These are phyloP conservation scores for Nemotelus pantherinus DNA, from an alignment of 2,888 invertebrate genomes.

Conservation along the genomic window DNA sequence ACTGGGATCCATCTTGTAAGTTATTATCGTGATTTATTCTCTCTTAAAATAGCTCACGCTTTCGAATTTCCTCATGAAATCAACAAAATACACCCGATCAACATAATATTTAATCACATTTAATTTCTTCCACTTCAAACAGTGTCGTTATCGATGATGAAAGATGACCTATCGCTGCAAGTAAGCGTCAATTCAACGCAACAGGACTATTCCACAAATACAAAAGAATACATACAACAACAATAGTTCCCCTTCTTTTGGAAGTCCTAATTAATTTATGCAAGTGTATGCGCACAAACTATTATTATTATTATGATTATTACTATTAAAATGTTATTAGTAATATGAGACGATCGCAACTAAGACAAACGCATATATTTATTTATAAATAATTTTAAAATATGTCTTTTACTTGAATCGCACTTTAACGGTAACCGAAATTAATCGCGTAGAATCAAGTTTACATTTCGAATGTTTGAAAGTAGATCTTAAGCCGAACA, in stretches of 20 bases:
- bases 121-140: background rate
- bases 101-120: background rate
- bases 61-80: background rate
- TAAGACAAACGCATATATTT: constrained; percentile 26
- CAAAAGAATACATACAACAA: constrained; percentile 39
- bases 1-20: constrained; percentile 52
- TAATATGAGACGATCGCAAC: background rate
- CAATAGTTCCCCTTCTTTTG: constrained; percentile 1
- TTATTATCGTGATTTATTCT: background rate
- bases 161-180: constrained; percentile 49
- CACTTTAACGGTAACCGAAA: background rate
- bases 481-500: background rate
- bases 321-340: background rate
- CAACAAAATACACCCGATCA: background rate
- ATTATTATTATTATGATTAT: background rate
- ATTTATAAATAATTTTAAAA: constrained; percentile 33
- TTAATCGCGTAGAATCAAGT: background rate
- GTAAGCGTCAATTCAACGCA: constrained; percentile 47
- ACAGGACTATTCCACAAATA: constrained; percentile 41
- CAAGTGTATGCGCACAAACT: background rate
- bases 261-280: background rate
- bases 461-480: background rate
- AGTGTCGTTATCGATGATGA: constrained; percentile 48
- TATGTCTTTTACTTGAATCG: background rate
- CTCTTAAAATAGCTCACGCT: background rate